These are phyloP conservation scores for Daphoenositta chrysoptera DNA, from an alignment of 2,113 vertebrate species.

Conservation along the genomic window DNA sequence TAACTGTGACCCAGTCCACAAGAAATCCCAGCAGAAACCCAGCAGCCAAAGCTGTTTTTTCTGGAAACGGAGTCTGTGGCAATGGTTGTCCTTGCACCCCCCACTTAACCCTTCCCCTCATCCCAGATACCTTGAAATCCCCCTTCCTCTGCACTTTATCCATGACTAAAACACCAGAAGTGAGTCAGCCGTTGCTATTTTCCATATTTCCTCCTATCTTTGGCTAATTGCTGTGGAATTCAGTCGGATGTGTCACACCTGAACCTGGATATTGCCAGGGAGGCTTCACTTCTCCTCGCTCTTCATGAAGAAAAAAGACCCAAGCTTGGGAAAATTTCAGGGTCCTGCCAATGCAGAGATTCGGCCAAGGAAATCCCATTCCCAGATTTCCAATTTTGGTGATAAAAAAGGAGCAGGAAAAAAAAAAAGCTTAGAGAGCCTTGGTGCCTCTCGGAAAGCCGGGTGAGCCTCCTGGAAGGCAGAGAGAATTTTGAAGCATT, in stretches of 20 bases:
- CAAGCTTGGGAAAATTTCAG: not conserved
- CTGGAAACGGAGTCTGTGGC: not conserved
- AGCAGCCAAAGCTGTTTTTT: not conserved
- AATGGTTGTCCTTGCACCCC: not conserved
- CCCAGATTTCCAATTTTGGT: not conserved
- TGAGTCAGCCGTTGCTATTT: not conserved
- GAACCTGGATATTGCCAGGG: not conserved
- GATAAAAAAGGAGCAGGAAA: not conserved
- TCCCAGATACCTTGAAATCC: not conserved
- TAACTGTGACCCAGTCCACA: not conserved
- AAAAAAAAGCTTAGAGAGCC: not conserved
- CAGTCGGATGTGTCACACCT: rapidly evolving
- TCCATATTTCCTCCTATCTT: not conserved
- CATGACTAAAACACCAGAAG: not conserved
- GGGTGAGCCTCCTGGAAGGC: not conserved
- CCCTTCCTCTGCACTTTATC: constrained; percentile 12
- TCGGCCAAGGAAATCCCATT: not conserved
- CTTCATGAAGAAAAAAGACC: not conserved
- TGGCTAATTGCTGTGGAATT: not conserved
- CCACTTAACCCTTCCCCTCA: not conserved
- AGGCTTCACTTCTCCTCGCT: not conserved
- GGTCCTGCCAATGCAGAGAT: not conserved
- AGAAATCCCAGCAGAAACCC: not conserved
- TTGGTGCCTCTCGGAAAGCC: not conserved
- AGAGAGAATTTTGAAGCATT: not conserved